Evolutionary conservation across 2,888 invertebrate genomes (phyloP), one percentile per base, ranked within the genome.

Genomic region (Limnephilus rhombicus): DNA sequence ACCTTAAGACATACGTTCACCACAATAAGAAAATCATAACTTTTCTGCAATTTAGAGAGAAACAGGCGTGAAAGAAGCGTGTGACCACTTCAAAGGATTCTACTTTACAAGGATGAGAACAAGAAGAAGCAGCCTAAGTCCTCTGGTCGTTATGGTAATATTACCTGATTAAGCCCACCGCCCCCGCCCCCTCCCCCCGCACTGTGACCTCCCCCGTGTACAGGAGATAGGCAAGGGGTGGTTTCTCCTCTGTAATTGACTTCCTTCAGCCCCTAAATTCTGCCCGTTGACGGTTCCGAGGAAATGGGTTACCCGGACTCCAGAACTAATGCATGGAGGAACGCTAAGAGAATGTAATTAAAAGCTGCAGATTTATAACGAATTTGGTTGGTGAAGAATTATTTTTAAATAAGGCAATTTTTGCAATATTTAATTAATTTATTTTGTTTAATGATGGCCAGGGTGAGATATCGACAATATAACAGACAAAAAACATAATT

Each of bases 361-460:
- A 86, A 88, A 86, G n/a, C 88, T 88, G 88, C 88, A 88, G 68
- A 88, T 88, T 88, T 31, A 53, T 31, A 88, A 82, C n/a, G 68
- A 68, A 24, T 68, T 68, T 9, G n/a, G 24, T 7, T 24, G 68
- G 53, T 53, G 0, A 5, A 53, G 4, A 53, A 53, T 53, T 53
- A 53, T 18, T 53, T 53, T 53, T 53, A 53, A 53, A 18, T 18
- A 53, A 53, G 53, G 53, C 7, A 53, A 53, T 18, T 53, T 4
- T 53, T 53, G 5, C 53, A 53, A 53, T 53, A 53, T 53, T 18
- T 5, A 5, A 53, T 53, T 18, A 18, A 18, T 53, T 18, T 18
- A 53, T 53, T 49, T 49, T 53, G 18, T 18, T 18, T 53, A 7
- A 53, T 18, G 53, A 18, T 53, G 53, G n/a, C n/a, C n/a, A n/a